Conservation (phyloP, 2,797 vertebrate species). For the Mionectes olivaceus region DNA sequence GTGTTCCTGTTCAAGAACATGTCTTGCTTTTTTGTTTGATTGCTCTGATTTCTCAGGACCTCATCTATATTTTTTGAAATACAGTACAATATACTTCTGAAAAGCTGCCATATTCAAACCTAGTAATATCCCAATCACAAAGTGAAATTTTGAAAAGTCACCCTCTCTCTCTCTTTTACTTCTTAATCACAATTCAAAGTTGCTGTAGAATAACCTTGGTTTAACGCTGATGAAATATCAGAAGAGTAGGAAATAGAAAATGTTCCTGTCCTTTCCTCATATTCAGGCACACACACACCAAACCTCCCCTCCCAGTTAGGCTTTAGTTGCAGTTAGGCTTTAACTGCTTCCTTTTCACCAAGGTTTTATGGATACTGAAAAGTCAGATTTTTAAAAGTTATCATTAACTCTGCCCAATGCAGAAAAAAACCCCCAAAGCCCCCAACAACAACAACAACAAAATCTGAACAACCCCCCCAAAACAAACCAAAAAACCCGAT, state of each 20-base stretch:
- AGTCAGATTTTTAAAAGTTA: neutral
- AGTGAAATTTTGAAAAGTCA: neutral
- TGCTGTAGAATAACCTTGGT: neutral
- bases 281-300: neutral
- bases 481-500: neutral
- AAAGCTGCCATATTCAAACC: neutral
- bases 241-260: neutral
- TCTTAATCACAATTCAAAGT: neutral
- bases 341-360: neutral
- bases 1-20: neutral
- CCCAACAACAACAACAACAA: neutral
- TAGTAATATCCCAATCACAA: constrained; percentile 5
- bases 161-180: neutral
- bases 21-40: neutral
- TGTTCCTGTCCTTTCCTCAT: neutral
- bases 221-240: constrained; percentile 13
- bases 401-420: neutral
- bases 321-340: neutral
- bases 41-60: neutral
- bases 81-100: neutral
- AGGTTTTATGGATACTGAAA: neutral
- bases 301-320: neutral
- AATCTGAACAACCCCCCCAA: neutral
- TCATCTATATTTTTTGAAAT: neutral
- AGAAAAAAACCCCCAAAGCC: neutral